phyloP scores from a whole-genome alignment of 2,113 vertebrate genomes.

The Spilogale gracilis region DNA sequence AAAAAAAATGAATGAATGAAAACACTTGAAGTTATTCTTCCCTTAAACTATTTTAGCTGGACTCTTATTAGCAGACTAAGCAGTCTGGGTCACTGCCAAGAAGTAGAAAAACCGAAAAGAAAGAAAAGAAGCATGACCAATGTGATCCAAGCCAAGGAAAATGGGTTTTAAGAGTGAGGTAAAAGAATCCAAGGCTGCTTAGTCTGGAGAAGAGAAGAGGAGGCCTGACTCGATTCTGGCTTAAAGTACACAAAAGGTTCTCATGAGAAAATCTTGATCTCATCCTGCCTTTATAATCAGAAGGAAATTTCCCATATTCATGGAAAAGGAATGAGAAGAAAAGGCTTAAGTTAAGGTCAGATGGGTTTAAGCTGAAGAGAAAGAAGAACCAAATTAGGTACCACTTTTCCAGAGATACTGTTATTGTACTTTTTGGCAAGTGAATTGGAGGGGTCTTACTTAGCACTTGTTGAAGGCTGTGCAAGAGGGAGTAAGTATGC shows the following conservation, averaged over 20 bases:
- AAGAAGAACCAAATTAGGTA: conserved; percentile 54
- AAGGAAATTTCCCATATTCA: conserved; percentile 73
- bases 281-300: conserved; percentile 67
- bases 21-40: conserved; percentile 51
- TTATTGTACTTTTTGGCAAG: background rate
- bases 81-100: conserved; percentile 46
- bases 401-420: conserved; percentile 20
- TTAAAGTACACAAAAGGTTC: conserved; percentile 71
- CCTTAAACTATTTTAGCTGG: conserved; percentile 56
- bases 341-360: conserved; percentile 39
- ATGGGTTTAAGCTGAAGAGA: conserved; percentile 40
- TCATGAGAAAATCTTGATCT: conserved; percentile 76
- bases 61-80: conserved; percentile 55
- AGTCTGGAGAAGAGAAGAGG: conserved; percentile 50
- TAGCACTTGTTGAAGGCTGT: conserved; percentile 12
- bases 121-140: conserved; percentile 74
- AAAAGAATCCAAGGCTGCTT: conserved; percentile 64
- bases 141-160: conserved; percentile 70
- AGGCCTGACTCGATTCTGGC: conserved; percentile 64
- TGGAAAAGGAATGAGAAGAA: conserved; percentile 66
- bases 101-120: conserved; percentile 62
- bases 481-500: conserved; percentile 1
- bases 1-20: background rate
- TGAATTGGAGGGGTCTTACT: conserved; percentile 22
- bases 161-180: conserved; percentile 64